Base-by-base conservation (phyloP, 2,888 invertebrate species). In the Epinotia demarniana region DNA sequence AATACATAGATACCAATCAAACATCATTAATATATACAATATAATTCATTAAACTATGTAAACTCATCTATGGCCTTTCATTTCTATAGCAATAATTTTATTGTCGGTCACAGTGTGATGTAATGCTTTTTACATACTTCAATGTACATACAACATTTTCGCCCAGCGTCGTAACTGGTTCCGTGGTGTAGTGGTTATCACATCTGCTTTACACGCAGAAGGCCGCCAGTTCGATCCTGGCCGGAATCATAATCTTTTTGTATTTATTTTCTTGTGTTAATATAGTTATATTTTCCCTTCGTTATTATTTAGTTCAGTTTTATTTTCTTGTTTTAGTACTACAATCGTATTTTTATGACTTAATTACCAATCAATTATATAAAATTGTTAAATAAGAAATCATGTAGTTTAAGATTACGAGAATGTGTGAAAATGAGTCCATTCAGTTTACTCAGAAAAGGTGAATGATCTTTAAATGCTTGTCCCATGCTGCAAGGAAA, bases 161-260 rank as follows among this genome's bases (percentile, higher is more conserved):
- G 16, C 0, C 58, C 2, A 0, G 0, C 0, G 0, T 0, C 0
- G 0, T 78, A 86, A 3, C 77, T 9, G 90, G 90, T 92, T 92
- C 90, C 92, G 92, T 92, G 90, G 92, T 92, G 92, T 92, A 92
- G 92, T 89, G 90, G 90, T 90, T 90, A 90, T 90, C 90, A 90
- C 90, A 90, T 92, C 91, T 92, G 92, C 92, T 92, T 91, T 92
- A 92, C 91, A 92, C 92, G 92, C 92, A 92, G 92, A 92, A 92
- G 92, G 92, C 90, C 92, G 92, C 92, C 92, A 90, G 92, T 92
- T 92, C 92, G 92, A 92, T 92, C 92, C 92, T 91, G 92, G 92
- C 92, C 92, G 92, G 91, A 92, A 92, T 90, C 92, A 92, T 78
- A 81, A 81, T 80, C 16, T 83, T 88, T 88, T 85, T 84, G 75